Base-by-base conservation (phyloP, 2,797 vertebrate genomes). In the Pipistrellus pipistrellus region DNA sequence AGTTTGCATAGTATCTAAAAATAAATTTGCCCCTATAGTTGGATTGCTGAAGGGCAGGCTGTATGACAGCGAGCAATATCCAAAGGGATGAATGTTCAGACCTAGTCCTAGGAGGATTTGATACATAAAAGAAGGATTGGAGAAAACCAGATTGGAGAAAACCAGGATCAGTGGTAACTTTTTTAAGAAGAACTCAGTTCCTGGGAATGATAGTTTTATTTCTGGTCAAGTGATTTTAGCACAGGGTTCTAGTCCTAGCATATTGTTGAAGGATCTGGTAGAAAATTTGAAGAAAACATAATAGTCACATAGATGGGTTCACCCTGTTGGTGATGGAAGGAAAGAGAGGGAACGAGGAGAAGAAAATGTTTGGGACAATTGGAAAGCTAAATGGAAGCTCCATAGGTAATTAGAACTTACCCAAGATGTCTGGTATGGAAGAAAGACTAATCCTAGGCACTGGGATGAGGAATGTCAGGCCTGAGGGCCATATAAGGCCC, bases 1-100 rank as follows among this genome's bases (percentile, higher is more conserved):
- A 44, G 14, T 72, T 48, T 82, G 7, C 53, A 38, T 11, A 35
- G 9, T 41, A 77, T 23, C 15, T 51, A 57, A 68, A 85, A 46
- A 87, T 68, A 72, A 78, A 51, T 4, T 64, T 17, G 11, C 15
- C 4, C 7, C 41, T 80, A 2, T 51, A n/a, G 5, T 32, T 73
- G 13, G 5, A 14, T 81, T 75, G 20, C 44, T 69, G 35, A 85
- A 81, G 41, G 17, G 13, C 2, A 88, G 21, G 14, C 12, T 85
- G 6, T 80, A 76, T 77, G 51, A 85, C 1, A 73, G 14, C 41
- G 12, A 93, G 7, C 15, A 32, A 23, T 71, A 4, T 76, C 4
- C 62, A 82, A 51, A 88, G 15, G 15, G n/a, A 84, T 48, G 38
- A 69, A 94, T 81, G 8, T 85, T 83, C 23, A 95, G 6, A 20